phyloP scores from a whole-genome alignment of 2,888 invertebrate species.

The Noctua janthina region DNA sequence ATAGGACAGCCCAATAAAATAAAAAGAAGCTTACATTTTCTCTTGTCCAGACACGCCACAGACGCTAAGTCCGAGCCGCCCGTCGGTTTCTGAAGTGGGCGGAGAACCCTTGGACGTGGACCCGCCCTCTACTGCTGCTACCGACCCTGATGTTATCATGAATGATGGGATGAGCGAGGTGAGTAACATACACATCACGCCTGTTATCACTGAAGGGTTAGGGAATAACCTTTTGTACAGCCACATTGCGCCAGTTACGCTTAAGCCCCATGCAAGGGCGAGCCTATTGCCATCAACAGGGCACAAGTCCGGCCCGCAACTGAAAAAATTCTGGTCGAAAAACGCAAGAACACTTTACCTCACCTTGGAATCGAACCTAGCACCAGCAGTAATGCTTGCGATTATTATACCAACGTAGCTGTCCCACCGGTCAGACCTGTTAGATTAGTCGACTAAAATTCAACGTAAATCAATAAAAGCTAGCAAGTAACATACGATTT shows the following conservation, averaged over 20 bases:
- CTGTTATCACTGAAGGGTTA: not conserved
- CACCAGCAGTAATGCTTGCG: too few relatives aligned
- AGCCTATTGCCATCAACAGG: not conserved
- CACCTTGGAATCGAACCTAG: too few relatives aligned
- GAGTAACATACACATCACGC: not conserved
- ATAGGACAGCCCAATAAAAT: conserved; percentile 29
- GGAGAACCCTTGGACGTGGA: conserved; percentile 83
- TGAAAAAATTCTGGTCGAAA: too few relatives aligned
- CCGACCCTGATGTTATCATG: conserved; percentile 85
- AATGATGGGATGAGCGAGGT: conserved; percentile 87
- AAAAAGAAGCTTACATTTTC: conserved; percentile 26
- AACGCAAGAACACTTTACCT: too few relatives aligned
- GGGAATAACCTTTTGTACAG: too few relatives aligned
- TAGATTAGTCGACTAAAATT: too few relatives aligned
- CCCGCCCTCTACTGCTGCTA: conserved; percentile 76
- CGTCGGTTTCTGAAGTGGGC: conserved; percentile 68
- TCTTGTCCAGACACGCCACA: conserved; percentile 82
- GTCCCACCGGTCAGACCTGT: too few relatives aligned
- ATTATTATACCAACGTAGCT: too few relatives aligned
- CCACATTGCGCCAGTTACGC: not conserved
- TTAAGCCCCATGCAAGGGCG: not conserved
- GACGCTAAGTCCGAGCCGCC: conserved; percentile 82
- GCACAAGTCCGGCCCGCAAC: too few relatives aligned
- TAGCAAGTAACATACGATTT: too few relatives aligned
- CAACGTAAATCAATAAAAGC: too few relatives aligned